Base-by-base conservation (phyloP, 2,797 vertebrate genomes). In the Sebastolobus alascanus region DNA sequence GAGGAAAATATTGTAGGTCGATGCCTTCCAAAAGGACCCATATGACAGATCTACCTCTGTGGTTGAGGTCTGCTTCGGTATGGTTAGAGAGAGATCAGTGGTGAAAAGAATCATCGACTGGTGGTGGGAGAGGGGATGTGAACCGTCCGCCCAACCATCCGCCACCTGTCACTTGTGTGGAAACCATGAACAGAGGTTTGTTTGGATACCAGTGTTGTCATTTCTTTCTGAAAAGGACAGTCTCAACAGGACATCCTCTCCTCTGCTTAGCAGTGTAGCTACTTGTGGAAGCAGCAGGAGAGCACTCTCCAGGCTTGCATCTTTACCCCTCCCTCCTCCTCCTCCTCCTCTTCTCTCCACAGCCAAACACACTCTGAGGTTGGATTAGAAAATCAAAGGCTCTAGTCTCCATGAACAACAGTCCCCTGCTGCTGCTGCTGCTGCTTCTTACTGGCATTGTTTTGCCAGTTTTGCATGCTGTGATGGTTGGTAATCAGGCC, bases 371-470 rank as follows among this genome's bases (percentile, higher is more conserved):
- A 59, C 40, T 20, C 12, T n/a, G 20, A 38, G 31, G 12, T 67
- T 50, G 64, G 75, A 77, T 82, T 63, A 77, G 50, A 68, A 37
- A 73, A 73, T 25, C 59, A 69, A 78, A 65, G 70, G 52, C 31
- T 74, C 20, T 27, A 11, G 22, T 52, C 50, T 69, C n/a, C 52
- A 54, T 66, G 52, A 60, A 74, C 66, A 79, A 37, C 20, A n/a
- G 9, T 54, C 16, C 59, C 31, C 31, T 54, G 52, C 60, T 18
- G 40, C 16, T 31, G 63, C 75, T 35, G 56, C 16, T 22, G 60
- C 75, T 35, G 56, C 12, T 7, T 71, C 68, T 67, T 11, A 46
- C 40, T 60, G 40, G 3, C 38, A 38, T 43, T 69, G 68, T 56
- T 56, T 37, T 52, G 27, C 43, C 65, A 50, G 10, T n/a, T 14